These are phyloP conservation scores for Lottia gigantea DNA, from an alignment of 2,888 invertebrate species.

Conservation along the genomic window DNA sequence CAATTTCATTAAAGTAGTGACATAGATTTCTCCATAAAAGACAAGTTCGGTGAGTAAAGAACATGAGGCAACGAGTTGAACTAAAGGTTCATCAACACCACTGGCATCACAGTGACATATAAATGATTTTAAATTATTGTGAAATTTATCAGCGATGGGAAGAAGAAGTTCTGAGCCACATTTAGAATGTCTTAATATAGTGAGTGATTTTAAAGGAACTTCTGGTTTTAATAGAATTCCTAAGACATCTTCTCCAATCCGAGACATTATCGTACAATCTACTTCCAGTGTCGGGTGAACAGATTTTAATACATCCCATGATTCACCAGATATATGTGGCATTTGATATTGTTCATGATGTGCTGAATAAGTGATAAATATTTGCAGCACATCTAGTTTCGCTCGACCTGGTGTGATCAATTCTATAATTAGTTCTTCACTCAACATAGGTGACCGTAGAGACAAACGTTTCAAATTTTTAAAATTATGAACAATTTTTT, in stretches of 20 bases:
- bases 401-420: conserved; percentile 36
- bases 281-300: conserved; percentile 46
- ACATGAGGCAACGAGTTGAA: conserved; percentile 38
- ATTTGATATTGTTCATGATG: conserved; percentile 29
- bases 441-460: conserved; percentile 53
- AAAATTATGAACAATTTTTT: conserved; percentile 38
- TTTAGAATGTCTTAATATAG: conserved; percentile 45
- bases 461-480: conserved; percentile 41
- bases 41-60: conserved; percentile 40
- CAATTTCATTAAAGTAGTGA: conserved; percentile 37
- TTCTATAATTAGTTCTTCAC: conserved; percentile 39
- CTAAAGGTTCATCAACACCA: conserved; percentile 37
- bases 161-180: conserved; percentile 40
- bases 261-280: conserved; percentile 45
- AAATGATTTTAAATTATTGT: conserved; percentile 41
- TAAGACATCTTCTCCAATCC: conserved; percentile 45
- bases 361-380: conserved; percentile 46
- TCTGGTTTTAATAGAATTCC: conserved; percentile 48
- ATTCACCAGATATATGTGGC: conserved; percentile 38
- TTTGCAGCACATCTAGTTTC: conserved; percentile 41
- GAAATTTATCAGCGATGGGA: conserved; percentile 40
- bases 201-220: conserved; percentile 43
- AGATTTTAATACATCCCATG: conserved; percentile 42
- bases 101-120: conserved; percentile 41
- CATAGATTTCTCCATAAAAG: conserved; percentile 43